Evolutionary conservation across 2,113 vertebrate species (phyloP).

Genomic region (Siniperca knerii): DNA sequence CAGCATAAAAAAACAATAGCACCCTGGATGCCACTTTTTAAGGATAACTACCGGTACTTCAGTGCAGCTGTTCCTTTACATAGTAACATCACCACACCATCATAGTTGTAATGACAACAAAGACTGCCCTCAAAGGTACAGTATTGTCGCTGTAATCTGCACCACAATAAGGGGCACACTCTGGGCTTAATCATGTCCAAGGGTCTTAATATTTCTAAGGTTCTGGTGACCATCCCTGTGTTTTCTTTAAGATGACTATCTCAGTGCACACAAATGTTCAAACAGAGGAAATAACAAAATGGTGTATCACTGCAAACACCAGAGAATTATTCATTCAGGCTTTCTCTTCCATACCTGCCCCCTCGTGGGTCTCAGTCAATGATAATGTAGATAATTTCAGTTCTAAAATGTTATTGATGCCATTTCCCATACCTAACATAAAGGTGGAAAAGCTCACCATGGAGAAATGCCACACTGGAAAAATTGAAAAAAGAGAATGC

Average conservation of each 20-base stretch:
- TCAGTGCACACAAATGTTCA: background rate
- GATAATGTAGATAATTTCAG: background rate
- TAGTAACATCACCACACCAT: background rate
- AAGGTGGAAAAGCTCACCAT: background rate
- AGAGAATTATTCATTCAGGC: background rate
- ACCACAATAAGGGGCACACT: background rate
- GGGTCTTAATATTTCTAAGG: background rate
- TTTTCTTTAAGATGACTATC: background rate
- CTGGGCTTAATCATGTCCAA: background rate
- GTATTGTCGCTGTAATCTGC: conserved; percentile 1
- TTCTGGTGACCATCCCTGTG: background rate
- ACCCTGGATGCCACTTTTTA: background rate
- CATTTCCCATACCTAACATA: background rate
- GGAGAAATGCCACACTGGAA: background rate
- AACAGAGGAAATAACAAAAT: background rate
- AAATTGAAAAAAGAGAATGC: background rate
- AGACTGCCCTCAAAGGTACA: background rate
- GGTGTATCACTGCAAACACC: background rate
- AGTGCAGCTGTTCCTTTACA: background rate
- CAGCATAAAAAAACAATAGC: conserved; percentile 16
- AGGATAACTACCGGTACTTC: background rate
- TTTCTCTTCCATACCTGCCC: background rate
- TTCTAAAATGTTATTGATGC: background rate
- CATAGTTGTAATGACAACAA: background rate
- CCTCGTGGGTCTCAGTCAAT: background rate